Percentiles rank a stretch among this genome's conserved stretches.
These are phyloP conservation scores for Electrophaes corylata DNA, from an alignment of 2,888 invertebrate species.

Conservation along the genomic window DNA sequence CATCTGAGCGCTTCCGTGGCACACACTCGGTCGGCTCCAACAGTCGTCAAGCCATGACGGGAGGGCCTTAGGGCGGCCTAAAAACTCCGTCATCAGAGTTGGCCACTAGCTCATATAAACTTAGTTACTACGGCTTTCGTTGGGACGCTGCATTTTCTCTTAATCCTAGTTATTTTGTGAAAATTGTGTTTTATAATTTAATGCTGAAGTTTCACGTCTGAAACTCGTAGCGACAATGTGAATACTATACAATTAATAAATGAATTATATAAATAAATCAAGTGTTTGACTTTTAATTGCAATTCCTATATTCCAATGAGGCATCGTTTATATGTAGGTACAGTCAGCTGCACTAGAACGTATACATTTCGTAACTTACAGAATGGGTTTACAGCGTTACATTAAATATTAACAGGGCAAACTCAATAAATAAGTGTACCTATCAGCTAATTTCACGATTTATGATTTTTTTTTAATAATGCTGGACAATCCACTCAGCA, in stretches of 20 bases:
- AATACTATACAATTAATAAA: slow-evolving; percentile 84
- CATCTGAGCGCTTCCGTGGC: not conserved
- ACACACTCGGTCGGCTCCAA: not conserved
- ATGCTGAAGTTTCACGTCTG: slow-evolving; percentile 76
- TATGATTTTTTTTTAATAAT: too few relatives aligned
- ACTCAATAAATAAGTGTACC: too few relatives aligned
- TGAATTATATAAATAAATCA: slow-evolving; percentile 80
- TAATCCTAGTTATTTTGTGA: slow-evolving; percentile 74
- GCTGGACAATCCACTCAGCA: too few relatives aligned
- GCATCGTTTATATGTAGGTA: too few relatives aligned
- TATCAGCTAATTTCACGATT: too few relatives aligned
- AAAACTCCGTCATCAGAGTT: not conserved
- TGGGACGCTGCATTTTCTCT: slow-evolving; percentile 78
- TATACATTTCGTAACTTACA: too few relatives aligned
- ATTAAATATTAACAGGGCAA: too few relatives aligned
- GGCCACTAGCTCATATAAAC: not conserved
- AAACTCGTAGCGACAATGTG: slow-evolving; percentile 80
- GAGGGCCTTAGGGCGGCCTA: not conserved
- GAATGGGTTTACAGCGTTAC: too few relatives aligned
- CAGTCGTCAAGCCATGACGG: not conserved
- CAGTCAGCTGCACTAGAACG: too few relatives aligned
- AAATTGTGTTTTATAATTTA: slow-evolving; percentile 79
- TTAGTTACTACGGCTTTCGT: slow-evolving; percentile 62
- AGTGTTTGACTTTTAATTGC: slow-evolving; percentile 45
- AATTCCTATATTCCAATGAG: not conserved